phyloP scores from a whole-genome alignment of 1,140 invertebrate species.

The Drosophila lacertosa region DNA sequence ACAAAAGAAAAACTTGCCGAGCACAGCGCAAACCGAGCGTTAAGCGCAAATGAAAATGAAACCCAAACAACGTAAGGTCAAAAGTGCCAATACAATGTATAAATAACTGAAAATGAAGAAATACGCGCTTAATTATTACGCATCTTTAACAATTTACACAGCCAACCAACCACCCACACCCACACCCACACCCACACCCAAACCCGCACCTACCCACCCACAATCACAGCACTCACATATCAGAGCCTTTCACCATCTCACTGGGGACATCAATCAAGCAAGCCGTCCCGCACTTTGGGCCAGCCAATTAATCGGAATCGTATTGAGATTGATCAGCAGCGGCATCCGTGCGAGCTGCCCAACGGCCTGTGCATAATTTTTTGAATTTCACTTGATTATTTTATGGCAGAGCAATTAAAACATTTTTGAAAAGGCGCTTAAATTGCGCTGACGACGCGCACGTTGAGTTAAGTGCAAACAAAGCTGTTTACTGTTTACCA shows the following conservation, averaged over 20 bases:
- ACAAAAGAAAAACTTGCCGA: slow-evolving; percentile 57
- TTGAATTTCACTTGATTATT: slow-evolving; percentile 8
- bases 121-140: slow-evolving; percentile 61
- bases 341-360: slow-evolving; percentile 1
- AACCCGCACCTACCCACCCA: neutral
- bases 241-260: neutral
- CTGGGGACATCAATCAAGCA: slow-evolving; percentile 61
- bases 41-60: slow-evolving; percentile 30
- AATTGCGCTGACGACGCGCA: slow-evolving; percentile 43
- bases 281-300: slow-evolving; percentile 31
- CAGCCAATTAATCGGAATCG: slow-evolving; percentile 64
- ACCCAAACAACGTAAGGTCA: slow-evolving; percentile 51
- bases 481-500: too few relatives aligned
- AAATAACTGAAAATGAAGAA: slow-evolving; percentile 60
- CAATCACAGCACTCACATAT: slow-evolving; percentile 1
- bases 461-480: slow-evolving; percentile 39
- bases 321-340: slow-evolving; percentile 65
- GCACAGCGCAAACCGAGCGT: slow-evolving; percentile 19
- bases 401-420: slow-evolving; percentile 55
- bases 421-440: slow-evolving; percentile 33
- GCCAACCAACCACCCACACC: neutral
- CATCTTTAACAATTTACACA: slow-evolving; percentile 42
- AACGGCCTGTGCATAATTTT: slow-evolving; percentile 5
- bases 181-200: slow-evolving; percentile 4
- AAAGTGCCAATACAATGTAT: slow-evolving; percentile 77